A percentile compares a stretch with the other conserved stretches of the same genome.
Conservation (phyloP, 2,888 invertebrate species). For the Epistrophe eligans region DNA sequence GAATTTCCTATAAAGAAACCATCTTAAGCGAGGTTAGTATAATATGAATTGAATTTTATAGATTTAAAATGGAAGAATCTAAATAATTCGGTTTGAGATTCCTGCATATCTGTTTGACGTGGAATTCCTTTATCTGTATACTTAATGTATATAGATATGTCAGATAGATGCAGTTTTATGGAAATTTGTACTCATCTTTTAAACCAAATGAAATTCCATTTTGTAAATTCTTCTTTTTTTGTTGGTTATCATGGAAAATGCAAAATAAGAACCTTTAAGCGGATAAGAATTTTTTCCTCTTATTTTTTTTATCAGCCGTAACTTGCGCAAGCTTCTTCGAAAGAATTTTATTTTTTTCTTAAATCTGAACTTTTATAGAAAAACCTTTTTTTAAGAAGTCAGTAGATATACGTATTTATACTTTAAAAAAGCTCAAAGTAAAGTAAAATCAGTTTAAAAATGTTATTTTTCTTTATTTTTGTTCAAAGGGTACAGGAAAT, state of each 20-base stretch:
- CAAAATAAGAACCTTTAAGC: slow-evolving; percentile 29
- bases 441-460: slow-evolving; percentile 42
- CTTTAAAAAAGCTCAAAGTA: slow-evolving; percentile 3
- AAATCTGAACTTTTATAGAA: not conserved
- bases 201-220: slow-evolving; percentile 48
- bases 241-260: slow-evolving; percentile 4
- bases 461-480: slow-evolving; percentile 21
- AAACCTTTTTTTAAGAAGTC: not conserved
- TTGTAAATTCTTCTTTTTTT: slow-evolving; percentile 39
- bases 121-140: not conserved
- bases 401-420: not conserved
- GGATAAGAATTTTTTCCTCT: slow-evolving; percentile 23
- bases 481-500: not conserved
- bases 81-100: slow-evolving; percentile 8
- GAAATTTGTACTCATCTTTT: slow-evolving; percentile 24
- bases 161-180: slow-evolving; percentile 29
- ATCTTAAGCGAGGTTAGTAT: not conserved
- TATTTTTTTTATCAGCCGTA: slow-evolving; percentile 1
- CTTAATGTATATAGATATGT: too few relatives aligned
- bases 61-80: not conserved
- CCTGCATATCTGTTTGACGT: not conserved
- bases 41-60: not conserved
- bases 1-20: slow-evolving; percentile 17
- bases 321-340: slow-evolving; percentile 1
- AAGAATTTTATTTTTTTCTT: slow-evolving; percentile 26